Base-by-base conservation (phyloP, 2,113 vertebrate genomes). In the Epinephelus moara region DNA sequence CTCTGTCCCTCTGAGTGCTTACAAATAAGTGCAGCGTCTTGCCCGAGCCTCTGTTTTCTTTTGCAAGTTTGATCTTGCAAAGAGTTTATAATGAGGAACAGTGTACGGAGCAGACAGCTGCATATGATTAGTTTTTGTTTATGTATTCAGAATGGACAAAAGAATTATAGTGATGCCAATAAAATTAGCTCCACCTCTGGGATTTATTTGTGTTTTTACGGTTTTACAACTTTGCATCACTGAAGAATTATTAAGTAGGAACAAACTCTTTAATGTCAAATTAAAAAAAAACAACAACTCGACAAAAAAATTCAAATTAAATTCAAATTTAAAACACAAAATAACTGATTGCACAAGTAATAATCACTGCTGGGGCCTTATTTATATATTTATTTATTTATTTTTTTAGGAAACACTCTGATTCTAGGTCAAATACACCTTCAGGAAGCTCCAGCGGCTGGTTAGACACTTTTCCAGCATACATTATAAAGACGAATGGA, bases 221-320 rank as follows among this genome's bases (percentile, higher is more conserved):
- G 49, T 57, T 80, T 56, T 49, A 61, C 17, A 89, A 80, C 70
- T 89, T 79, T 63, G n/a, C 45, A 53, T 75, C 74, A 68, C n/a
- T 61, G 45, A 56, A 55, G 27, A 78, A 70, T 56, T 57, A 56
- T 60, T 52, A 75, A 47, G 25, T 55, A 68, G n/a, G 37, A 56
- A 18, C 62, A 23, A 50, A 85, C n/a, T 15, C 61, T 78, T 40
- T 53, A 40, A 64, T 66, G 52, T 66, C 40, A 64, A 57, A 72
- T 50, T 21, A 75, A 63, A 60, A 45, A 45, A 18, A 64, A 42
- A 42, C 1, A 42, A 42, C 40, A 62, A 45, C 9, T 18, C 21
- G 4, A 40, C 47, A 63, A 40, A 63, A 9, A 9, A 7, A 75
- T 55, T 30, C 17, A 52, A 37, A 78, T 6, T 19, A 61, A 27